phyloP scores from a whole-genome alignment of 1,140 invertebrate species.

The Polypedilum vanderplanki region DNA sequence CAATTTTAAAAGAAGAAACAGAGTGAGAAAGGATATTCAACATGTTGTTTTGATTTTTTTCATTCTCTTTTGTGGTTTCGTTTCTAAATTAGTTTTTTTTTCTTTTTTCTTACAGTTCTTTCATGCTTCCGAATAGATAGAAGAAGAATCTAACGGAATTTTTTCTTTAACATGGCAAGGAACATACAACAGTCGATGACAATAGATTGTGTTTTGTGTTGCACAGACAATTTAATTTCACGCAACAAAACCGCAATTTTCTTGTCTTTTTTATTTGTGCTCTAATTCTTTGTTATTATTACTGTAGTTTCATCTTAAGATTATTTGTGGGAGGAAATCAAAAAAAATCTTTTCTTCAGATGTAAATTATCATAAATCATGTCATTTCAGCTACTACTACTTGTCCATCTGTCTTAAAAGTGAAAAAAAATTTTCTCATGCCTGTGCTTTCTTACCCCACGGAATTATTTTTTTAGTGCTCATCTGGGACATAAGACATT shows the following conservation, averaged over 20 bases:
- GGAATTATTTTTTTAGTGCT: conserved; percentile 15
- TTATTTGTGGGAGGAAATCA: not conserved
- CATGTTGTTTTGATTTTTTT: conserved; percentile 28
- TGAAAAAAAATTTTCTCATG: conserved; percentile 5
- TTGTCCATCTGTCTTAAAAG: not conserved
- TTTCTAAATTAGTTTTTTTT: not conserved
- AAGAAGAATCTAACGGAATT: conserved; percentile 8
- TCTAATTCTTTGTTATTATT: conserved; percentile 14
- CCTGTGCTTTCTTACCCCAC: not conserved
- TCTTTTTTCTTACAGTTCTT: not conserved
- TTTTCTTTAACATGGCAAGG: not conserved
- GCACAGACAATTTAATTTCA: conserved; percentile 28
- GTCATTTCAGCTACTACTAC: not conserved
- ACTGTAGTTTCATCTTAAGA: not conserved
- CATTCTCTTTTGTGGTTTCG: conserved; percentile 2
- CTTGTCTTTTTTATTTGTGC: not conserved
- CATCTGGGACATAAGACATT: not conserved
- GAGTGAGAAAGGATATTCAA: conserved; percentile 20
- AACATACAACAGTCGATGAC: not conserved
- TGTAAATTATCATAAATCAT: conserved; percentile 14
- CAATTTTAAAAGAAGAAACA: not conserved
- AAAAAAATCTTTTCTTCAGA: not conserved
- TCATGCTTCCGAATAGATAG: not conserved
- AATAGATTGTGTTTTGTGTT: not conserved
- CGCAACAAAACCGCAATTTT: conserved; percentile 24